Conservation (phyloP, 2,888 invertebrate genomes). For the Phalangium opilio region DNA sequence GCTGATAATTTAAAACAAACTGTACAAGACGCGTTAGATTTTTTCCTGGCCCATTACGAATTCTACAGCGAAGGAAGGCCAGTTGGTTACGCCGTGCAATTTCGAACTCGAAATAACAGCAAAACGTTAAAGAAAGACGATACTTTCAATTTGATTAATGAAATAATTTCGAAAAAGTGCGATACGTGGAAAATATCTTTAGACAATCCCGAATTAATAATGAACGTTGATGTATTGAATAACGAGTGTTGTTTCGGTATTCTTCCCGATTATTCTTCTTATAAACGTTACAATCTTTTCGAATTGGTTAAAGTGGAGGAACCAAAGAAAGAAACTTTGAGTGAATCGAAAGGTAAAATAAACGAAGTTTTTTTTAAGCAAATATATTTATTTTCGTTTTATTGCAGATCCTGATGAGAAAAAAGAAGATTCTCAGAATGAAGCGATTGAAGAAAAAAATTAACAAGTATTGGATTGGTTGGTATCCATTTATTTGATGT, state of each 20-base stretch:
- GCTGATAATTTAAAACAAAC: constrained; percentile 54
- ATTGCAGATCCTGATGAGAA: no score
- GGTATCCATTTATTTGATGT: no score
- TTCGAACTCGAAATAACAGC: constrained; percentile 23
- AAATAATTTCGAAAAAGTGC: constrained; percentile 36
- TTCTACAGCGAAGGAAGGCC: constrained; percentile 14
- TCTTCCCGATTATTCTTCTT: constrained; percentile 57
- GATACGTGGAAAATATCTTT: constrained; percentile 48
- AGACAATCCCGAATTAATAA: constrained; percentile 52
- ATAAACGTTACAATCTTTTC: constrained; percentile 68
- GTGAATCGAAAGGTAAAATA: no score
- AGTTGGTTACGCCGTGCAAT: neutral
- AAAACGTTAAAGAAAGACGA: constrained; percentile 46
- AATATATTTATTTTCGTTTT: no score
- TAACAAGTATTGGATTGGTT: no score
- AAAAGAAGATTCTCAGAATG: no score
- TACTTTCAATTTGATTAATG: constrained; percentile 23
- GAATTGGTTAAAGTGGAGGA: constrained; percentile 33
- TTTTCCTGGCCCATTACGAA: neutral
- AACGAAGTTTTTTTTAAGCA: no score
- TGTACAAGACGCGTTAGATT: constrained; percentile 48
- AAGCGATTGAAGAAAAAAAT: no score
- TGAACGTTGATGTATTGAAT: constrained; percentile 69
- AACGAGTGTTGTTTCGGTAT: constrained; percentile 63
- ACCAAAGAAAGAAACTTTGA: no score